Evolutionary conservation across 2,888 invertebrate species (phyloP).

Genomic region (Spilarctia lutea): DNA sequence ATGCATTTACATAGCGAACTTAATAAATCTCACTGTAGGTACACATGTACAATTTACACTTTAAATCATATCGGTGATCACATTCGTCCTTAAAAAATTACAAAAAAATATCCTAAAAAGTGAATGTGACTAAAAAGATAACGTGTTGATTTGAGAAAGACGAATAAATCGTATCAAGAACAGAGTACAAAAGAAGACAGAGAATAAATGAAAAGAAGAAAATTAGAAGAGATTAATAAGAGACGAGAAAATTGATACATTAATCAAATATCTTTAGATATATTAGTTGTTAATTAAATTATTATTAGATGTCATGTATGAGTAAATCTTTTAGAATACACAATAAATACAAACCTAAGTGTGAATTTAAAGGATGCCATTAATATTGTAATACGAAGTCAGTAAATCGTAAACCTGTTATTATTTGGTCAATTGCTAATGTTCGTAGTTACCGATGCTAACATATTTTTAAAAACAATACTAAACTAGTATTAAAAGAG

Average conservation of each 20-base stretch:
- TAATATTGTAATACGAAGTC: background rate
- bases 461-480: background rate
- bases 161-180: background rate
- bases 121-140: constrained; percentile 20
- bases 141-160: background rate
- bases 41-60: constrained; percentile 43
- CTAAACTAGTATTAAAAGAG: background rate
- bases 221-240: background rate
- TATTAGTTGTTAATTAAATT: background rate
- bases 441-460: background rate
- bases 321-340: background rate
- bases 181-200: background rate
- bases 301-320: background rate
- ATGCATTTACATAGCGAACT: constrained; percentile 36
- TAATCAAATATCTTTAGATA: background rate
- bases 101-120: constrained; percentile 26
- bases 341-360: background rate
- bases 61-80: constrained; percentile 75
- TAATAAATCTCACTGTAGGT: constrained; percentile 45
- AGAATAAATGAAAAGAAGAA: background rate
- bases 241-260: background rate
- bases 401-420: background rate
- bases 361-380: background rate
- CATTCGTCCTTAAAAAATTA: constrained; percentile 70
- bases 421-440: background rate